Evolutionary conservation across 2,113 vertebrate species (phyloP).

Genomic region (Etheostoma cragini): DNA sequence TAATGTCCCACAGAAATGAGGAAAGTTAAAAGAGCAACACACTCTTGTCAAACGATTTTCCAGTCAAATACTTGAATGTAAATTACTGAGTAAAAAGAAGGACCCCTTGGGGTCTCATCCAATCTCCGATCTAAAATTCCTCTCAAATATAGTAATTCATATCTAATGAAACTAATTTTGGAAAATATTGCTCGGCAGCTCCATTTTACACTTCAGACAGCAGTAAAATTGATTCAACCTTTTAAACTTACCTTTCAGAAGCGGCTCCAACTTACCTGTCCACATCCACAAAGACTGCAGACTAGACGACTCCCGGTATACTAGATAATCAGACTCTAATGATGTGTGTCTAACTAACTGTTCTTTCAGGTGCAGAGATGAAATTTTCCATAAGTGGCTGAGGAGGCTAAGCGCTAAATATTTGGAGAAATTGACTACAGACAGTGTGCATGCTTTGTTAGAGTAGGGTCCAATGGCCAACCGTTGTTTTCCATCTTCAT

Average conservation of each 20-base stretch:
- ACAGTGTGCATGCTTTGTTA: not conserved
- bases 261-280: slow-evolving; percentile 64
- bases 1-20: slow-evolving; percentile 21
- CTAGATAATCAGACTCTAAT: slow-evolving; percentile 31
- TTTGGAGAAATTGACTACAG: slow-evolving; percentile 14
- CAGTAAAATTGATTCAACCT: slow-evolving; percentile 54
- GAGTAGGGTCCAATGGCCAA: not conserved
- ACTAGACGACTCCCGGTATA: not conserved
- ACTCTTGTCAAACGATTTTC: slow-evolving; percentile 54
- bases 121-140: slow-evolving; percentile 71
- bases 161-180: slow-evolving; percentile 69
- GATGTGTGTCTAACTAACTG: slow-evolving; percentile 39
- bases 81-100: slow-evolving; percentile 58
- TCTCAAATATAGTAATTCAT: slow-evolving; percentile 70
- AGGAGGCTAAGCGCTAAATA: slow-evolving; percentile 22
- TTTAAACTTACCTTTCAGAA: slow-evolving; percentile 72
- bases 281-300: slow-evolving; percentile 28
- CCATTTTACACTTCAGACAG: slow-evolving; percentile 58
- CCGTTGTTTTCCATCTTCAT: slow-evolving; percentile 13
- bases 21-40: slow-evolving; percentile 41
- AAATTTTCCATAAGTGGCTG: slow-evolving; percentile 23
- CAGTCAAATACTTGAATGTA: slow-evolving; percentile 65
- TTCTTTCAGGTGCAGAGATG: slow-evolving; percentile 22
- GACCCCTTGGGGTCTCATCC: slow-evolving; percentile 62
- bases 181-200: slow-evolving; percentile 50